A percentile compares a stretch with the other conserved stretches of the same genome.
These are phyloP conservation scores for Cyrtorhinus lividipennis DNA, from an alignment of 1,140 invertebrate species.

Conservation along the genomic window DNA sequence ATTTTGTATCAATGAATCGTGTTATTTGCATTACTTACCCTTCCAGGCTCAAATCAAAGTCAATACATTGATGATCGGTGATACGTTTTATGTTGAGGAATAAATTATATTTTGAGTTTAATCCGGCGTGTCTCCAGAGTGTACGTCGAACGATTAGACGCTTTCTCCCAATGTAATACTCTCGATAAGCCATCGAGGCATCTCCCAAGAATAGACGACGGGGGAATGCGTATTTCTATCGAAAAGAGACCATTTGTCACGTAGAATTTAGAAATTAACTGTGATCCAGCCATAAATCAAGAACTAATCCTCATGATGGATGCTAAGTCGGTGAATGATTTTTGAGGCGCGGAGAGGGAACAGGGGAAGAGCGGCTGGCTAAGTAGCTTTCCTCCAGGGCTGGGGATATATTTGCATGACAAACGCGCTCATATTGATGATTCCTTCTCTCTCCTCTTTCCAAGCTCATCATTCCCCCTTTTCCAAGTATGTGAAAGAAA, in stretches of 20 bases:
- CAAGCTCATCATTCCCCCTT: neutral
- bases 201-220: neutral
- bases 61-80: no score
- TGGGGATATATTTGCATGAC: constrained; percentile 2
- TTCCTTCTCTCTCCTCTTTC: neutral
- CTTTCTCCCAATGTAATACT: no score
- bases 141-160: no score
- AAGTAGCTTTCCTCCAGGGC: constrained; percentile 1
- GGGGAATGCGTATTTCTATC: neutral
- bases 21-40: no score
- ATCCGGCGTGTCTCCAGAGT: no score
- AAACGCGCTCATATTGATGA: constrained; percentile 7
- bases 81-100: no score
- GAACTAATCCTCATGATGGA: constrained; percentile 5
- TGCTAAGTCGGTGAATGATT: constrained; percentile 9
- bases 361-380: neutral
- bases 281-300: constrained; percentile 1
- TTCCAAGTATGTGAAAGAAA: neutral
- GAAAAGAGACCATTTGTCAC: constrained; percentile 2
- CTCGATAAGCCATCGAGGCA: neutral
- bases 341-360: neutral
- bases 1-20: no score
- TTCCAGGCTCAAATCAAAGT: no score
- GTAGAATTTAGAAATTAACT: constrained; percentile 6
- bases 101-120: no score